Conservation (phyloP, 2,888 invertebrate genomes). For the Cancer borealis region DNA sequence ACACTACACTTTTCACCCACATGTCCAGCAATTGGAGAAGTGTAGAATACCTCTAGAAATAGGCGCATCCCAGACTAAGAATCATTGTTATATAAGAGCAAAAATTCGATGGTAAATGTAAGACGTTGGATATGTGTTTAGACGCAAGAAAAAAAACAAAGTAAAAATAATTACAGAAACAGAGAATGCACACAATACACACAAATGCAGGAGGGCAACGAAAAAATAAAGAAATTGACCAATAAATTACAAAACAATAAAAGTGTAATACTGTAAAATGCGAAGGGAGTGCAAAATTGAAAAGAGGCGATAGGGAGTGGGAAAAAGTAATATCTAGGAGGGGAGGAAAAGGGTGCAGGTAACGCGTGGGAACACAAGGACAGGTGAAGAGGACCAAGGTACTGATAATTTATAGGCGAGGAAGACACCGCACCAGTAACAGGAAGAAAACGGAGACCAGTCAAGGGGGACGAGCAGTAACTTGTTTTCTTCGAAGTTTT, state of each 20-base stretch:
- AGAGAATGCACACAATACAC: neutral
- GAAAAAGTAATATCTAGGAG: neutral
- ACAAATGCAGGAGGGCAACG: neutral
- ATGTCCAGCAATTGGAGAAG: too few species aligned
- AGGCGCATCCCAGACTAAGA: too few species aligned
- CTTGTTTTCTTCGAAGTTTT: slow-evolving; percentile 57
- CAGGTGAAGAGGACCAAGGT: neutral
- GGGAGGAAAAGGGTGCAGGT: neutral
- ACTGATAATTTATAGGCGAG: too few species aligned
- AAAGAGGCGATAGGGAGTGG: neutral
- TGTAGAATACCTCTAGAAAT: too few species aligned
- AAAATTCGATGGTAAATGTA: too few species aligned
- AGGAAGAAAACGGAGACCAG: neutral
- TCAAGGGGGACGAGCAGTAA: neutral
- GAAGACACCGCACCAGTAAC: too few species aligned
- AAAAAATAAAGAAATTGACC: neutral
- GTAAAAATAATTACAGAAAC: neutral
- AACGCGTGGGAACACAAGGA: neutral
- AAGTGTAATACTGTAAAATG: neutral
- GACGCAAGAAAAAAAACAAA: neutral
- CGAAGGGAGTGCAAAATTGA: neutral
- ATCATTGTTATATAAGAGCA: too few species aligned
- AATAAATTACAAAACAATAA: slow-evolving; percentile 11
- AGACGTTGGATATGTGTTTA: neutral
- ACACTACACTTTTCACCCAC: too few species aligned